These are phyloP conservation scores for Caenorhabditis angaria DNA, from an alignment of 2,888 invertebrate genomes.

Conservation along the genomic window DNA sequence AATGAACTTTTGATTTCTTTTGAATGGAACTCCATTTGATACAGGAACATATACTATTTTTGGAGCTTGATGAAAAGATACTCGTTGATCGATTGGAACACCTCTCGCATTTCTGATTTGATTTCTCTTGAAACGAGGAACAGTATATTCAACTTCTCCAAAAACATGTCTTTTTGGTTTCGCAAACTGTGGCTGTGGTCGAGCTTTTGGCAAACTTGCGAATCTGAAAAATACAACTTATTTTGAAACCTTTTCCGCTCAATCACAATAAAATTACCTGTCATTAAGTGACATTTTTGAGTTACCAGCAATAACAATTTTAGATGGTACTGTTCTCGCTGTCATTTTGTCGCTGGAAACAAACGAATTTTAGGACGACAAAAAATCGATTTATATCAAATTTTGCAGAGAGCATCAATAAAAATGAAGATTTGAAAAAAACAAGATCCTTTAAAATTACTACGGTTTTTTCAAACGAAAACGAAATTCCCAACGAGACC, in stretches of 20 bases:
- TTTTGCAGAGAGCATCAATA: background rate
- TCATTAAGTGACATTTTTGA: slow-evolving; percentile 42
- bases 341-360: slow-evolving; percentile 13
- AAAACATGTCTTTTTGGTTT: background rate
- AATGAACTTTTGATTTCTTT: background rate
- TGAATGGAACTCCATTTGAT: background rate
- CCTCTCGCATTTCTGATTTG: background rate
- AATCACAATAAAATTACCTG: slow-evolving; percentile 17
- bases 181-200: background rate
- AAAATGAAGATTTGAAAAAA: background rate
- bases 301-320: slow-evolving; percentile 44
- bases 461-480: background rate
- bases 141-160: background rate
- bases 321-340: slow-evolving; percentile 31
- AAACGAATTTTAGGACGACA: background rate
- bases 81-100: slow-evolving; percentile 31
- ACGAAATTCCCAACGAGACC: background rate
- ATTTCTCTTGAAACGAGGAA: slow-evolving; percentile 1
- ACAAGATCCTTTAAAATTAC: background rate
- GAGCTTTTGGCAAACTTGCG: slow-evolving; percentile 9
- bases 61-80: slow-evolving; percentile 24
- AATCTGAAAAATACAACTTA: slow-evolving; percentile 6
- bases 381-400: background rate
- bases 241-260: background rate
- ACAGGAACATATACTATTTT: slow-evolving; percentile 14